These are phyloP conservation scores for Drosophila fuyamai DNA, from an alignment of 1,140 invertebrate genomes.

Conservation along the genomic window DNA sequence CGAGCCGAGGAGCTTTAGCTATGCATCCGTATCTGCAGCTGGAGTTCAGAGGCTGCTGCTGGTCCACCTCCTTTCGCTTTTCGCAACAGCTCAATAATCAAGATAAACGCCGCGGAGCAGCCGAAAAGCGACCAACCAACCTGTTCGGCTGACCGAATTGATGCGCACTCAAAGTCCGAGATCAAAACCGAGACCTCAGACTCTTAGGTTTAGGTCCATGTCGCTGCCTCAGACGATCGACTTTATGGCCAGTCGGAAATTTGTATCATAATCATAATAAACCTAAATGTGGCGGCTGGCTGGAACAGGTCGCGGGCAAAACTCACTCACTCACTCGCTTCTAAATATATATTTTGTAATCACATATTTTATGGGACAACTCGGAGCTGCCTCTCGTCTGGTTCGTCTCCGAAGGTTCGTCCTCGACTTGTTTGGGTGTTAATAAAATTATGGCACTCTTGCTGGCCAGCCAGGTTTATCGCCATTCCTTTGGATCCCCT, in stretches of 20 bases:
- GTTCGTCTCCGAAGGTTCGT: constrained; percentile 30
- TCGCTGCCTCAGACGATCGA: background rate
- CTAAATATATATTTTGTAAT: constrained; percentile 79
- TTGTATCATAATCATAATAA: constrained; percentile 80
- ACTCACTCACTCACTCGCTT: constrained; percentile 31
- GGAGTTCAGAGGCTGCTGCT: constrained; percentile 51
- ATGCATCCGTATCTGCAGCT: constrained; percentile 23
- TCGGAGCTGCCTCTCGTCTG: constrained; percentile 25
- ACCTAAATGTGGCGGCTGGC: constrained; percentile 48
- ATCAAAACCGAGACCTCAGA: background rate
- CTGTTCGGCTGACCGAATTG: constrained; percentile 78
- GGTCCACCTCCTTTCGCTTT: constrained; percentile 52
- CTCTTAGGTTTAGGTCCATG: background rate
- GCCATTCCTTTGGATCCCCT: constrained; percentile 54
- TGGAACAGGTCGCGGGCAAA: constrained; percentile 39
- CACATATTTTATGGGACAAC: constrained; percentile 81
- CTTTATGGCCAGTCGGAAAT: constrained; percentile 62
- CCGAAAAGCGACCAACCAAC: constrained; percentile 70
- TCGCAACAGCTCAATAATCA: constrained; percentile 70
- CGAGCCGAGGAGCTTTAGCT: background rate
- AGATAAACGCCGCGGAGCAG: constrained; percentile 65
- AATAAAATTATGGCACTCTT: constrained; percentile 74
- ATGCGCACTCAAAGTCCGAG: constrained; percentile 41
- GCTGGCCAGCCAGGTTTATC: constrained; percentile 41
- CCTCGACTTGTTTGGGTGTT: constrained; percentile 61